Evolutionary conservation across 2,888 invertebrate genomes (phyloP), one percentile per base, ranked within the genome.

Genomic region (Pollenia griseotomentosa): DNA sequence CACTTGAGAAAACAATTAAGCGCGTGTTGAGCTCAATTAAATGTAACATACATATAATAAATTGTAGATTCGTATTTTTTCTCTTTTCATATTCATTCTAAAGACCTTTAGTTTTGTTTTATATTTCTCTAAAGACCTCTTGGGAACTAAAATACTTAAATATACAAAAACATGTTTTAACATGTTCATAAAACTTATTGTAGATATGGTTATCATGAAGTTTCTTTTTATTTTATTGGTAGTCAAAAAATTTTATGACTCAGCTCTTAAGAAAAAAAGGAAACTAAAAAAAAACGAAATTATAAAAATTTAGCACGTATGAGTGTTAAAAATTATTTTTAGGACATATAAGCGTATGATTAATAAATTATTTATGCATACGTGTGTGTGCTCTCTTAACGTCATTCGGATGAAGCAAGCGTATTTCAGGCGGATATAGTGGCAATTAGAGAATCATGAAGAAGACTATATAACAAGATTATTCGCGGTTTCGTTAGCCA

Each of bases 21-120:
- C 48, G 33, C 70, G 63, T 70, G 68, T 71, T 63, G 55, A 40
- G 40, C 40, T 46, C 53, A 63, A 75, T 83, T 83, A 61, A 23
- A 23, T 23, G 19, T 40, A 51, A 42, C 51, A 23, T 55, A 68
- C 70, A 70, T 51, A n/a, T 14, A 14, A 57, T 74, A 81, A 74
- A 66, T 66, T 44, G 65, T 42, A 33, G 33, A 5, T 33, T 33
- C 33, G 6, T 12, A 14, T 33, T 33, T 51, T 23, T n/a, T n/a
- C 23, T n/a, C 9, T n/a, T 4, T n/a, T 14, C 10, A 6, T 6
- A 33, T 33, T 33, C 6, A 33, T 33, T 33, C 4, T 6, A 33
- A 33, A 33, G 33, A 33, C 33, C 46, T 48, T 46, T 40, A n/a
- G 48, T 48, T 33, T 51, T 53, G 2, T 70, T 33, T 48, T 14